Conservation (phyloP, 2,888 invertebrate genomes). For the Pachycephus smyrnensis region DNA sequence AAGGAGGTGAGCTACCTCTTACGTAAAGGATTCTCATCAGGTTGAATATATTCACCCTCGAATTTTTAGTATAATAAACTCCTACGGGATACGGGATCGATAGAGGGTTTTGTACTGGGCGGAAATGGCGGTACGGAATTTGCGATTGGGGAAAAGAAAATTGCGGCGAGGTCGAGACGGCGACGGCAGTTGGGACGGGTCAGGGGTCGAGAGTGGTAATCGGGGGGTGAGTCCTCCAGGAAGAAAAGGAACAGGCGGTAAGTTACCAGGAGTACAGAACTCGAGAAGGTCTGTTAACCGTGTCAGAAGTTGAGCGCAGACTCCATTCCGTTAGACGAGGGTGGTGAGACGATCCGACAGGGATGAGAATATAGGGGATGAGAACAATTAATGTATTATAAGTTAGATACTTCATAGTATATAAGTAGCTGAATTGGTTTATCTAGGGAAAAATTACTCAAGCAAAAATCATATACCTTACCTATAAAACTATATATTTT, state of each 20-base stretch:
- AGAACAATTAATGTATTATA: neutral
- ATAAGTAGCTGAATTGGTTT: too few relatives aligned
- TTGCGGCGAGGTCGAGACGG: too few relatives aligned
- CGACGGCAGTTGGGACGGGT: neutral
- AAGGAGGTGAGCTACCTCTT: neutral
- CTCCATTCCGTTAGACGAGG: slow-evolving; percentile 27
- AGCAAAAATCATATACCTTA: neutral
- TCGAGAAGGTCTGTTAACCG: slow-evolving; percentile 38
- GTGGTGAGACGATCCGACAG: neutral
- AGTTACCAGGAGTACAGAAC: slow-evolving; percentile 52
- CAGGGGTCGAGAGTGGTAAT: neutral
- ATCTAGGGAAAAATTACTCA: neutral
- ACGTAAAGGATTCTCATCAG: neutral
- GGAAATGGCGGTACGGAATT: neutral
- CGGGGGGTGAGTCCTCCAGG: neutral
- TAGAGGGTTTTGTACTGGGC: neutral
- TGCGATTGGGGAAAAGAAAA: neutral
- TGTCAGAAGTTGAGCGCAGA: slow-evolving; percentile 48
- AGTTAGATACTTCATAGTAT: neutral
- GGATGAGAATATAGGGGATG: neutral
- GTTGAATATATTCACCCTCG: neutral
- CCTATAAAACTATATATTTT: neutral
- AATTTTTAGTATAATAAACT: neutral
- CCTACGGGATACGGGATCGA: neutral
- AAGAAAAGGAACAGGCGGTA: slow-evolving; percentile 60